phyloP scores from a whole-genome alignment of 2,888 invertebrate species.

The Scaptomyza caliginosa region DNA sequence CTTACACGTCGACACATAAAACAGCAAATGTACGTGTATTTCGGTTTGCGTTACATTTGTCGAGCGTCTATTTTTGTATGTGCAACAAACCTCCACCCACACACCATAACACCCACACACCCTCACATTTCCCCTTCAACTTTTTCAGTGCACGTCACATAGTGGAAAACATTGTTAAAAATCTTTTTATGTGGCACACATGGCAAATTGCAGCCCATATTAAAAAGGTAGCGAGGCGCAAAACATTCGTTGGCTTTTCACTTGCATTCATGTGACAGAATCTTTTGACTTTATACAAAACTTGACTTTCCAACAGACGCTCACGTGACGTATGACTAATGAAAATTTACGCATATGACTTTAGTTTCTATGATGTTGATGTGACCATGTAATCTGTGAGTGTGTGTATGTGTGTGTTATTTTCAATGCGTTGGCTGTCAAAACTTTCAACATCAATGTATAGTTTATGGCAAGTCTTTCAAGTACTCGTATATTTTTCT shows the following conservation, averaged over 20 bases:
- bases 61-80: slow-evolving; percentile 28
- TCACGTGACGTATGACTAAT: slow-evolving; percentile 67
- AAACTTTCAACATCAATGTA: slow-evolving; percentile 39
- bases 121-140: too few species aligned
- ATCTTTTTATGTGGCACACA: slow-evolving; percentile 34
- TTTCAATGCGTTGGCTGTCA: slow-evolving; percentile 54
- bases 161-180: slow-evolving; percentile 61
- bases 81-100: not conserved
- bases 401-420: slow-evolving; percentile 15
- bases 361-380: not conserved
- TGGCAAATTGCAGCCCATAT: slow-evolving; percentile 39
- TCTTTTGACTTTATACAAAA: slow-evolving; percentile 19
- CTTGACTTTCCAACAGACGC: slow-evolving; percentile 14
- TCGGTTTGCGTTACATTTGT: slow-evolving; percentile 32
- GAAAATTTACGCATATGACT: slow-evolving; percentile 37
- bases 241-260: slow-evolving; percentile 33
- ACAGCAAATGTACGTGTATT: slow-evolving; percentile 32
- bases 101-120: too few species aligned
- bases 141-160: slow-evolving; percentile 29
- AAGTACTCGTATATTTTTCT: slow-evolving; percentile 5
- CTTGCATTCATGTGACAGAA: slow-evolving; percentile 21
- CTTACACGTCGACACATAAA: slow-evolving; percentile 49
- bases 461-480: slow-evolving; percentile 48
- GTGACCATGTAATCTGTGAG: not conserved
- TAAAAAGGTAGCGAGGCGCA: slow-evolving; percentile 34